Base-by-base conservation (phyloP, 1,140 invertebrate species). In the Bombus confusus region DNA sequence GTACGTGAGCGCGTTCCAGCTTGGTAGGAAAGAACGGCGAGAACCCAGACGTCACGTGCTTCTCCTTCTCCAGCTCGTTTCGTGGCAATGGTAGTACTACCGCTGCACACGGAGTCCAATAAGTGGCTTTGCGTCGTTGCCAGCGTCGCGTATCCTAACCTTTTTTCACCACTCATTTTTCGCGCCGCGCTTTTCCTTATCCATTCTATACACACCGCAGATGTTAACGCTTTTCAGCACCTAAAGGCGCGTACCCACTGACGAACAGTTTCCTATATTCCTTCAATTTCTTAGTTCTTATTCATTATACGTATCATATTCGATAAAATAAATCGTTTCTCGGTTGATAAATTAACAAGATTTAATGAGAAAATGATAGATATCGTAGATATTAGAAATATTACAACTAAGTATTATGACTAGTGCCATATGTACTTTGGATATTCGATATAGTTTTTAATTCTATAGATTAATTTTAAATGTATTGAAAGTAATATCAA, bases 21-120 rank as follows among this genome's bases (percentile, higher is more conserved):
- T 62, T 72, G 57, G 78, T 79, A 57, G 77, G 34, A 88, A 92
- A 87, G 90, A 66, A 92, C 84, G 87, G 72, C 81, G 83, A 84
- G 81, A 91, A 81, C 71, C 91, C 91, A 91, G 91, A 92, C 91
- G 83, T 91, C 91, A 92, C 91, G 91, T 91, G 91, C 85, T 91
- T 88, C 80, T 76, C 47, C 28, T 34, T n/a, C 34, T 80, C 47
- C 43, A 25, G 25, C 59, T 66, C 82, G 72, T 52, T 86, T 43
- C 66, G 59, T 69, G 43, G 77, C 66, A 68, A 74, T 88, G 73
- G 34, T 59, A 89, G 43, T 80, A 83, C 57, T 86, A 79, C 83
- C 34, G 79, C 83, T 71, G 71, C 69, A 88, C 69, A 88, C 68
- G n/a, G 31, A 76, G 57, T 74, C 39, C 75, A 76, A 88, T 57